Percentiles rank a stretch among this genome's conserved stretches.
Evolutionary conservation across 1,140 invertebrate genomes (phyloP).

Genomic region (Akabosia matsudoensis): DNA sequence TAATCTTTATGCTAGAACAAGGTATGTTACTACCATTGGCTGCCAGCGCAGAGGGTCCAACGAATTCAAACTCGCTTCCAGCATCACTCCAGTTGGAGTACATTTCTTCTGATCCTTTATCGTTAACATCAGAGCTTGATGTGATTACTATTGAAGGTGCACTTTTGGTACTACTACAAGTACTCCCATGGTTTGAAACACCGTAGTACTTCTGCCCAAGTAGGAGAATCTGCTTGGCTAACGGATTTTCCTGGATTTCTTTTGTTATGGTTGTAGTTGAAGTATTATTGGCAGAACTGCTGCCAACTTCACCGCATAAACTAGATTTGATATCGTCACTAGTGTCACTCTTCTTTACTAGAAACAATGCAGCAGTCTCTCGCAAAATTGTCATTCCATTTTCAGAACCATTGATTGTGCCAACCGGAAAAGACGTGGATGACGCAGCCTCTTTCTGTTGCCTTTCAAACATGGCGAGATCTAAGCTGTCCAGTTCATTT

Average conservation of each 20-base stretch:
- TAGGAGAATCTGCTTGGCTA: neutral
- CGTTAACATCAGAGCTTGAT: neutral
- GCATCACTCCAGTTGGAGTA: slow-evolving; percentile 47
- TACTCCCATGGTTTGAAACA: neutral
- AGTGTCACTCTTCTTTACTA: neutral
- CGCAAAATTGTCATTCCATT: neutral
- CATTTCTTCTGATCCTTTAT: neutral
- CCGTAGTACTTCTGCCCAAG: neutral
- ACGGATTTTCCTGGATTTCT: neutral
- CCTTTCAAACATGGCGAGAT: slow-evolving; percentile 48
- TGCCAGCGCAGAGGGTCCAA: slow-evolving; percentile 25
- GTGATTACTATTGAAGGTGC: neutral
- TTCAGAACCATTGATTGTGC: neutral
- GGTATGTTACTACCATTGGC: neutral
- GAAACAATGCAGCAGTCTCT: neutral
- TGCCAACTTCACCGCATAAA: neutral
- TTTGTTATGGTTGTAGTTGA: neutral
- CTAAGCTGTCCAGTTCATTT: slow-evolving; percentile 48
- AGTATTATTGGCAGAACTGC: neutral
- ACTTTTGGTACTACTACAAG: neutral
- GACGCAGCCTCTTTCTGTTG: neutral
- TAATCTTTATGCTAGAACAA: slow-evolving; percentile 3
- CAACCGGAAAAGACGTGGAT: neutral
- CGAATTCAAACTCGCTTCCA: slow-evolving; percentile 47
- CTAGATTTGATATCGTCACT: neutral